These are phyloP conservation scores for Dascyllus trimaculatus DNA, from an alignment of 2,113 vertebrate genomes.

Conservation along the genomic window DNA sequence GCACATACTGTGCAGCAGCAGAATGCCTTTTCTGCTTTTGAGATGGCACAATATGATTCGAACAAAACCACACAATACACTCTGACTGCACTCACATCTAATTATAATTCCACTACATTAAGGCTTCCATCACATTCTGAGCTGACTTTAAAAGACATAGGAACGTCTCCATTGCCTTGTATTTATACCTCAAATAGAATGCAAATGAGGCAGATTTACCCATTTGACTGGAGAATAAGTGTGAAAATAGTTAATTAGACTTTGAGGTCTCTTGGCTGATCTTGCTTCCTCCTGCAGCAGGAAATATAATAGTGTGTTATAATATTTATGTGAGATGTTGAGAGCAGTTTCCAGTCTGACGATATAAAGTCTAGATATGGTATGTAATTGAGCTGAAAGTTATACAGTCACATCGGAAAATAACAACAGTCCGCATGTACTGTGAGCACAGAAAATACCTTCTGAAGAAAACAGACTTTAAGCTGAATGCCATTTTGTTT, in stretches of 20 bases:
- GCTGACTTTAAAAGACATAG: constrained; percentile 46
- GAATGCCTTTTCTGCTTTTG: constrained; percentile 45
- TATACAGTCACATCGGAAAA: constrained; percentile 25
- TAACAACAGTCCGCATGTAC: not conserved
- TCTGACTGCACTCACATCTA: constrained; percentile 47
- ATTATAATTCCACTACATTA: constrained; percentile 56
- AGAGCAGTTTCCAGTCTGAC: constrained; percentile 24
- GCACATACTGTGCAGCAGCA: constrained; percentile 10
- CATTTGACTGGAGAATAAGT: constrained; percentile 57
- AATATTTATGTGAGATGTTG: constrained; percentile 13
- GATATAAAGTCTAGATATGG: constrained; percentile 28
- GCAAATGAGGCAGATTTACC: constrained; percentile 59
- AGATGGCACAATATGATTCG: constrained; percentile 41
- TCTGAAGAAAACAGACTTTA: constrained; percentile 16
- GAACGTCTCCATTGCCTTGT: constrained; percentile 31
- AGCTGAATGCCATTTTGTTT: constrained; percentile 39
- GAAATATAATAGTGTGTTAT: constrained; percentile 30
- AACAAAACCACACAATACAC: constrained; percentile 49
- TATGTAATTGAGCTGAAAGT: constrained; percentile 34
- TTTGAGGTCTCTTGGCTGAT: constrained; percentile 35
- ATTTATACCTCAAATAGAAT: constrained; percentile 47
- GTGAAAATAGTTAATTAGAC: constrained; percentile 61
- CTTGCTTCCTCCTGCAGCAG: constrained; percentile 30
- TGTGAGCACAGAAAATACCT: not conserved
- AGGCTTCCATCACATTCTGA: constrained; percentile 42